These are phyloP conservation scores for Brachionus paranguensis DNA, from an alignment of 1,140 invertebrate genomes.

Conservation along the genomic window DNA sequence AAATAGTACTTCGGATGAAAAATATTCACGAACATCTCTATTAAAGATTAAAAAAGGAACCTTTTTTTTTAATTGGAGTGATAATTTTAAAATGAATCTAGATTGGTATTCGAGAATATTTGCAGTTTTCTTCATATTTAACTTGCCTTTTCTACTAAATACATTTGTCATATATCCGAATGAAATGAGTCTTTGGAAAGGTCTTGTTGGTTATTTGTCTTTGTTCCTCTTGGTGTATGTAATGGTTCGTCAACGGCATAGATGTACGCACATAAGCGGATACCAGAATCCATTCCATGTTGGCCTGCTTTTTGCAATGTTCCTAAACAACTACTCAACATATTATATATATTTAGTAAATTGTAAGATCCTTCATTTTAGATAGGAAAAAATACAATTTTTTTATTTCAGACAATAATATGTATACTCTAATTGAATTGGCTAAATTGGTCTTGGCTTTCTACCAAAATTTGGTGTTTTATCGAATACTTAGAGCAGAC, in stretches of 20 bases:
- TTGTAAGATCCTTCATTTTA: neutral
- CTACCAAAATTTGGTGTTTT: neutral
- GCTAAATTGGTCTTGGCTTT: neutral
- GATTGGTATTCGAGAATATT: neutral
- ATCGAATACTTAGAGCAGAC: neutral
- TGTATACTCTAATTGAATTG: neutral
- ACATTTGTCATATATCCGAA: constrained; percentile 16
- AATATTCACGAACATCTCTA: neutral
- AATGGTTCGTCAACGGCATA: neutral
- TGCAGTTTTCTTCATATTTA: neutral
- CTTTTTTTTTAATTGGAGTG: constrained; percentile 11
- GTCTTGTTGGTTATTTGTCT: neutral
- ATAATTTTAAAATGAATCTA: neutral
- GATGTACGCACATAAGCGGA: constrained; percentile 15
- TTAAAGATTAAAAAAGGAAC: constrained; percentile 35
- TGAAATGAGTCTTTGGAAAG: constrained; percentile 4
- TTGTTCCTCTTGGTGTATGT: neutral
- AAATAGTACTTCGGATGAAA: neutral
- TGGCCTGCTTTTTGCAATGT: neutral
- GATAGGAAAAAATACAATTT: neutral
- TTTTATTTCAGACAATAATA: neutral
- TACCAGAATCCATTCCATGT: constrained; percentile 26
- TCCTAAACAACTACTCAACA: neutral
- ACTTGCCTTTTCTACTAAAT: neutral
- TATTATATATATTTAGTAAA: neutral